Conservation (phyloP, 2,888 invertebrate genomes). For the Tachystola acroxantha region DNA sequence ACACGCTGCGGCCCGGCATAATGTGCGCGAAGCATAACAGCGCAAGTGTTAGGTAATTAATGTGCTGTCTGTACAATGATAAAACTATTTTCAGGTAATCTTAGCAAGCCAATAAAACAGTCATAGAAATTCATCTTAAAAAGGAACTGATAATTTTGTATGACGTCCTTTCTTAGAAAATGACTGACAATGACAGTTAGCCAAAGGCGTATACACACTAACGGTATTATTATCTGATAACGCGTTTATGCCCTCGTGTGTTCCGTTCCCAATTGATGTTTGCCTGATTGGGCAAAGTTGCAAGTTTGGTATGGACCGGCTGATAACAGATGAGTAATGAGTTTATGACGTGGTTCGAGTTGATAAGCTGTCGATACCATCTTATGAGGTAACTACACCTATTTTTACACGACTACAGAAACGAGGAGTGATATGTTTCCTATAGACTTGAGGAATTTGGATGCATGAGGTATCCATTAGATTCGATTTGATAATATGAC, state of each 20-base stretch:
- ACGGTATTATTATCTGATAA: constrained; percentile 24
- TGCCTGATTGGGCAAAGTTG: constrained; percentile 36
- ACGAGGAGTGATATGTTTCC: too few species aligned
- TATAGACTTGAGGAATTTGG: too few species aligned
- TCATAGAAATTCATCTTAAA: constrained; percentile 4
- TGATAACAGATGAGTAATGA: constrained; percentile 45
- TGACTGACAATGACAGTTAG: constrained; percentile 1
- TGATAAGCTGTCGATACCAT: background rate
- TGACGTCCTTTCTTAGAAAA: background rate
- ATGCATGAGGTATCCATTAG: too few species aligned
- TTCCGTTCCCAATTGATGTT: constrained; percentile 48
- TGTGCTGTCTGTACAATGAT: too few species aligned
- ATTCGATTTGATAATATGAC: too few species aligned
- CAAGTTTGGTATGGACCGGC: constrained; percentile 42
- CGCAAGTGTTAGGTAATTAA: too few species aligned
- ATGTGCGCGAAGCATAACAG: too few species aligned
- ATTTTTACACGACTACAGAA: too few species aligned
- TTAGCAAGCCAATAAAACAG: background rate
- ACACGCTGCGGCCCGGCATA: too few species aligned
- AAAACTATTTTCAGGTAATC: background rate
- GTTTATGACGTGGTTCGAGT: constrained; percentile 1
- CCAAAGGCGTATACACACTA: constrained; percentile 7
- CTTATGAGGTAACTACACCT: too few species aligned
- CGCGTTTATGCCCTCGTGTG: constrained; percentile 4
- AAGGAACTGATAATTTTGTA: constrained; percentile 1